Evolutionary conservation across 2,888 invertebrate species (phyloP).

Genomic region (Agonopterix heracliana): DNA sequence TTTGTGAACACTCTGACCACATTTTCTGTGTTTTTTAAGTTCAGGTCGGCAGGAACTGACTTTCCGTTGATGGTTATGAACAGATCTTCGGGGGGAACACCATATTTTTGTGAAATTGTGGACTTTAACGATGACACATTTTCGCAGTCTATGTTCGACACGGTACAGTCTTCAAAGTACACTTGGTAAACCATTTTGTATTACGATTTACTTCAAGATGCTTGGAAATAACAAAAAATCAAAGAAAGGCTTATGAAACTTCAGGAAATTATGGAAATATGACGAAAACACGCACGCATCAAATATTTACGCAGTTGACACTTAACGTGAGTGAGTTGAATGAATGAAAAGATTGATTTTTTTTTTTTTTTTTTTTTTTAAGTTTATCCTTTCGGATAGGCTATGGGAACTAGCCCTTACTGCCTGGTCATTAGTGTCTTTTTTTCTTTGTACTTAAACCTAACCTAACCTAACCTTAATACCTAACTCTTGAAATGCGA

Average conservation of each 20-base stretch:
- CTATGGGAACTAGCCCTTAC: too few species aligned
- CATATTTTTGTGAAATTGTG: constrained; percentile 51
- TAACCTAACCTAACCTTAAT: too few species aligned
- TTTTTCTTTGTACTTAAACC: too few species aligned
- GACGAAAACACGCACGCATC: too few species aligned
- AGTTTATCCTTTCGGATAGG: too few species aligned
- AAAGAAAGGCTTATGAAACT: background rate
- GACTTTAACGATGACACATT: constrained; percentile 41
- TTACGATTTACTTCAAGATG: background rate
- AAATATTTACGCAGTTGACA: too few species aligned
- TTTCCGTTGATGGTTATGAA: constrained; percentile 77
- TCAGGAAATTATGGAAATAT: too few species aligned
- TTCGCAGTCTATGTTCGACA: constrained; percentile 25
- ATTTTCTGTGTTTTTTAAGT: constrained; percentile 43
- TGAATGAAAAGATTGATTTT: too few species aligned
- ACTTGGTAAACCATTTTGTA: constrained; percentile 38
- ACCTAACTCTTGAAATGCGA: too few species aligned
- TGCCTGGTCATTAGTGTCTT: too few species aligned
- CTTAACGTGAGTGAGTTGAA: too few species aligned
- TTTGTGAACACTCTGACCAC: constrained; percentile 76
- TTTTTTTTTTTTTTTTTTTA: too few species aligned
- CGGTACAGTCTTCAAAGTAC: constrained; percentile 44
- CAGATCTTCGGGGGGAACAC: constrained; percentile 53
- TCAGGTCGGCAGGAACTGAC: constrained; percentile 28
- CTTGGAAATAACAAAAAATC: background rate